Evolutionary conservation across 2,113 vertebrate genomes (phyloP).

Genomic region (Odocoileus virginianus): DNA sequence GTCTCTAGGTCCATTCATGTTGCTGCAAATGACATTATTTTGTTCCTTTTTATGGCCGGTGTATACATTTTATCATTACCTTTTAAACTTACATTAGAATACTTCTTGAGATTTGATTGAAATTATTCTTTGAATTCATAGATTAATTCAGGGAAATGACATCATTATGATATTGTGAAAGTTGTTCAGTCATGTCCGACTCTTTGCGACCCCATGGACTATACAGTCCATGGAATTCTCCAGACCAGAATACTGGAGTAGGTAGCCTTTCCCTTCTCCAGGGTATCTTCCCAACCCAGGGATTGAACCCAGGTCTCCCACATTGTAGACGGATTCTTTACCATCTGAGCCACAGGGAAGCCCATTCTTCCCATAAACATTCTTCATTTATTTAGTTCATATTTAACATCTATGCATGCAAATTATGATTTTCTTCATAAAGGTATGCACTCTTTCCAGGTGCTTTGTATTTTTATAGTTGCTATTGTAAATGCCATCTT

Average conservation of each 20-base stretch:
- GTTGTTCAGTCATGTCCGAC: rapidly evolving
- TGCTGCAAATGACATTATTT: not conserved
- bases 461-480: conserved; percentile 20
- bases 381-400: not conserved
- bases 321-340: not conserved
- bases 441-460: not conserved
- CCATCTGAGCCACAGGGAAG: not conserved
- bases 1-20: not conserved
- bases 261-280: not conserved
- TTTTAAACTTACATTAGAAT: not conserved
- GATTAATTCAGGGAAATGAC: not conserved
- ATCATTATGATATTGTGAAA: not conserved
- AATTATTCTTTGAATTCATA: not conserved
- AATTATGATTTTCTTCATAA: not conserved
- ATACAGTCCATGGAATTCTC: not conserved
- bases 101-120: conserved; percentile 22
- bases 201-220: not conserved
- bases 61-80: not conserved
- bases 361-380: not conserved
- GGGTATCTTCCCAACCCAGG: not conserved
- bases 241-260: not conserved
- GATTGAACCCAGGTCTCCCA: not conserved
- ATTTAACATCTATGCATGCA: not conserved
- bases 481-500: not conserved
- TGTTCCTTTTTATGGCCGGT: not conserved